Conservation (phyloP, 1,140 invertebrate species). For the Ooceraea biroi region DNA sequence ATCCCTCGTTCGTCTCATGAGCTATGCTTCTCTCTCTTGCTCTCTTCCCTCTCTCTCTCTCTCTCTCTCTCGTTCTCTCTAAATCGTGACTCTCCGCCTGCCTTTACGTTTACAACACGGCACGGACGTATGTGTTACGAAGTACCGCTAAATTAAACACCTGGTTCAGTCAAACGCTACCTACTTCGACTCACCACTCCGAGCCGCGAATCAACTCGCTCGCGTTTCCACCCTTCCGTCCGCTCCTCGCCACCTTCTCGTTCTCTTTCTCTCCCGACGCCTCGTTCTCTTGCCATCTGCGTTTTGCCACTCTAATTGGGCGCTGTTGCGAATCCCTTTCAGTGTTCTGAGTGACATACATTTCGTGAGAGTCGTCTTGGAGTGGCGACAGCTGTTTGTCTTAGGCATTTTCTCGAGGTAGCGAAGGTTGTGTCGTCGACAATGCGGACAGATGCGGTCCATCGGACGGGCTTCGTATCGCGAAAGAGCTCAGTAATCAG, state of each 20-base stretch:
- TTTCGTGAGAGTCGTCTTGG: slow-evolving; percentile 23
- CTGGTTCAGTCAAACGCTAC: slow-evolving; percentile 76
- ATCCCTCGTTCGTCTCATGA: slow-evolving; percentile 29
- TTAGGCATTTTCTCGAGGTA: too few relatives aligned
- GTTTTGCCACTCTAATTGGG: slow-evolving; percentile 68
- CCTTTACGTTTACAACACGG: slow-evolving; percentile 65
- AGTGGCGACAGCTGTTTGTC: slow-evolving; percentile 15
- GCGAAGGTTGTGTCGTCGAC: neutral
- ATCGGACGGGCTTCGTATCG: neutral
- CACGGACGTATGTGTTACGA: slow-evolving; percentile 69
- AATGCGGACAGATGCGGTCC: neutral
- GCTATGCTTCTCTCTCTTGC: slow-evolving; percentile 12
- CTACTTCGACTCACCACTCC: slow-evolving; percentile 72
- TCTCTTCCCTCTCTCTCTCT: slow-evolving; percentile 1
- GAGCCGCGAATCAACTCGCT: slow-evolving; percentile 69
- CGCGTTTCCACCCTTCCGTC: slow-evolving; percentile 42
- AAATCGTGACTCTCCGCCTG: slow-evolving; percentile 57
- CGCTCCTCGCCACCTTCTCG: neutral
- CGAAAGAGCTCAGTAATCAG: neutral
- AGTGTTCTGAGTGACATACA: slow-evolving; percentile 43
- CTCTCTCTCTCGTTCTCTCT: slow-evolving; percentile 27
- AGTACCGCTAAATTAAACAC: slow-evolving; percentile 77
- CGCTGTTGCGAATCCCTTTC: slow-evolving; percentile 49
- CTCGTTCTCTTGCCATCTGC: neutral
- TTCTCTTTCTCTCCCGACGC: neutral